A percentile compares a stretch with the other conserved stretches of the same genome.
These are phyloP conservation scores for Labeo catla DNA, from an alignment of 2,113 vertebrate genomes.

Conservation along the genomic window DNA sequence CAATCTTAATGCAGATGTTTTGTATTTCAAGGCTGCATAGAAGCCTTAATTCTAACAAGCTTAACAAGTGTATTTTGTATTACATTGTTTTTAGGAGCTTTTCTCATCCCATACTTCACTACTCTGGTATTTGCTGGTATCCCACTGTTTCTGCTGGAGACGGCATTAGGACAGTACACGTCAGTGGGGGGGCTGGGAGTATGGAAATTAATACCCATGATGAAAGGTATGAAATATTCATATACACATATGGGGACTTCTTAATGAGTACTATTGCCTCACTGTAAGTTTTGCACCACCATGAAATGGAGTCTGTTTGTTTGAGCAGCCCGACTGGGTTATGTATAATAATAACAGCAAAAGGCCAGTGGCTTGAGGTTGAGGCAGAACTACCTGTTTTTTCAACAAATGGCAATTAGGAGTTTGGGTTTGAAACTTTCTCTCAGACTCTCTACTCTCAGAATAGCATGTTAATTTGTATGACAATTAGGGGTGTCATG, in stretches of 20 bases:
- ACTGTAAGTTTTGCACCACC: not conserved
- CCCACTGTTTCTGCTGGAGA: constrained; percentile 89
- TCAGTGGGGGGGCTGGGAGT: constrained; percentile 87
- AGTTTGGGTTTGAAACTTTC: not conserved
- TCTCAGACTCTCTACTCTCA: too few species aligned
- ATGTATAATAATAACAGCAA: not conserved
- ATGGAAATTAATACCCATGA: constrained; percentile 91
- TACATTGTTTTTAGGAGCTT: constrained; percentile 78
- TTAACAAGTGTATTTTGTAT: not conserved
- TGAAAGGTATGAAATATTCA: constrained; percentile 82
- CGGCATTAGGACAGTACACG: constrained; percentile 86
- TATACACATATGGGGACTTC: not conserved
- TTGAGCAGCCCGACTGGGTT: not conserved
- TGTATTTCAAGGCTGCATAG: not conserved
- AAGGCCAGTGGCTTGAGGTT: not conserved
- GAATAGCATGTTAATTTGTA: too few species aligned
- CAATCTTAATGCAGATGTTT: not conserved
- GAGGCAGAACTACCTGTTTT: not conserved
- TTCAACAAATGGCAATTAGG: not conserved
- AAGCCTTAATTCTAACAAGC: not conserved
- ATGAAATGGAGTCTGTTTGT: not conserved
- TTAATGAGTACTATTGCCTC: not conserved
- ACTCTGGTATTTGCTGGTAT: constrained; percentile 91
- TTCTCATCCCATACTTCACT: constrained; percentile 89
- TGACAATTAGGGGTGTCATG: too few species aligned